Conservation (phyloP, 2,113 vertebrate species). For the Enhydra lutris region DNA sequence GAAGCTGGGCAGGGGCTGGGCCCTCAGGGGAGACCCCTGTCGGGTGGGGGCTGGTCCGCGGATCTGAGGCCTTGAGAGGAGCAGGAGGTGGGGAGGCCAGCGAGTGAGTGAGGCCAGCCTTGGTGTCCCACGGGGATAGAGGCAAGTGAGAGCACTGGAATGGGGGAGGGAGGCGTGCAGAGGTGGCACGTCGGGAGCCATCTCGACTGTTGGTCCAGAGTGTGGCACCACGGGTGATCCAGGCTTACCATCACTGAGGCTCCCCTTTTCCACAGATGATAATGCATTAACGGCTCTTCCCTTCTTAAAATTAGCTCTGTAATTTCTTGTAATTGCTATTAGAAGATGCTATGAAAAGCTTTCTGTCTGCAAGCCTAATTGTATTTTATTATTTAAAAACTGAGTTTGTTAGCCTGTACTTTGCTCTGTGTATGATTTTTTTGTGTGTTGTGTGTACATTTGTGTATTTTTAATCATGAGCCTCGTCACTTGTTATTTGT, state of each 20-base stretch:
- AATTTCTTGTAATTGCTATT: background rate
- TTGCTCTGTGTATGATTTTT: background rate
- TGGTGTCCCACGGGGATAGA: background rate
- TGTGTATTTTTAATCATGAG: background rate
- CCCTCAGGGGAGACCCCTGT: background rate
- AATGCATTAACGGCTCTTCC: background rate
- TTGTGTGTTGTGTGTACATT: background rate
- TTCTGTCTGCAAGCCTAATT: background rate
- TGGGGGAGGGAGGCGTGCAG: background rate
- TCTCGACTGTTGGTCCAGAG: no score
- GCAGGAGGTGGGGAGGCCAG: background rate
- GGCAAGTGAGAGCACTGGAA: background rate
- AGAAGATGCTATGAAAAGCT: background rate
- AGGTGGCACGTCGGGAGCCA: background rate
- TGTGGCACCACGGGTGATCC: fast-evolving
- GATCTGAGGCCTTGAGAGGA: background rate
- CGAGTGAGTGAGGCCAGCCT: background rate
- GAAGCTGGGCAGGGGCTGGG: background rate
- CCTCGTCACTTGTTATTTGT: background rate
- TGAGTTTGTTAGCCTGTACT: background rate
- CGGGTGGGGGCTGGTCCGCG: background rate
- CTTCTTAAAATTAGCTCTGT: background rate
- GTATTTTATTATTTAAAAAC: background rate
- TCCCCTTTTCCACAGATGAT: background rate
- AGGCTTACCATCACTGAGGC: background rate